Evolutionary conservation across 2,113 vertebrate genomes (phyloP).

Genomic region (Cebus imitator): DNA sequence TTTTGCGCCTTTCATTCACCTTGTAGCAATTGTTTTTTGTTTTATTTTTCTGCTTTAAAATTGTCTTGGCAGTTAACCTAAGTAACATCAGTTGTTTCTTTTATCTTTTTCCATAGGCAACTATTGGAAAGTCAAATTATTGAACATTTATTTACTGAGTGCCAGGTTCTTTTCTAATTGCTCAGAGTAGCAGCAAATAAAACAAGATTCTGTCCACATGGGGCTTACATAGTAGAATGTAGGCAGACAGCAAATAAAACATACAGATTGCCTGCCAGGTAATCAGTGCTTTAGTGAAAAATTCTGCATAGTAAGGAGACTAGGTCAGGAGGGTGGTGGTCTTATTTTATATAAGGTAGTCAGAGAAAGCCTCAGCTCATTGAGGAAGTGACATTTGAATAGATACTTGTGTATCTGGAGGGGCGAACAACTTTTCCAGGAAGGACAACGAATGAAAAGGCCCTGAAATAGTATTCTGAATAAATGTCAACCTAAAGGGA

Average conservation of each 20-base stretch:
- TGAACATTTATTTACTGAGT: not conserved
- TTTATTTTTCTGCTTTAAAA: not conserved
- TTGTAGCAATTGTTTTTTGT: not conserved
- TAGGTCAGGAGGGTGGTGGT: not conserved
- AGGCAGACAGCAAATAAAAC: not conserved
- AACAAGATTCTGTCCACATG: not conserved
- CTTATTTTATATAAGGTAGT: not conserved
- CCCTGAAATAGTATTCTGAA: not conserved
- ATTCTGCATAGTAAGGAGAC: not conserved
- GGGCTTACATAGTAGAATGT: not conserved
- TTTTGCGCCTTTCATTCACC: not conserved
- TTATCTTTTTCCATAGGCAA: not conserved
- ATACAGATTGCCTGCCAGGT: not conserved
- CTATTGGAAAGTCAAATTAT: conserved; percentile 7
- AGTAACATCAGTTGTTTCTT: not conserved
- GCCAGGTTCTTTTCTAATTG: not conserved
- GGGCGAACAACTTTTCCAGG: not conserved
- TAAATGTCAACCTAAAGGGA: not conserved
- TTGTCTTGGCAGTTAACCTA: not conserved
- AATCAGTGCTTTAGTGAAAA: conserved; percentile 7
- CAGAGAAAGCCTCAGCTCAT: not conserved
- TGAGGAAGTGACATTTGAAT: not conserved
- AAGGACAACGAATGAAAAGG: not conserved
- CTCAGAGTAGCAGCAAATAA: not conserved
- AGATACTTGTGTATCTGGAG: not conserved